A percentile compares a stretch with the other conserved stretches of the same genome.
Conservation (phyloP, 2,888 invertebrate species). For the Malthinus seriepunctatus region DNA sequence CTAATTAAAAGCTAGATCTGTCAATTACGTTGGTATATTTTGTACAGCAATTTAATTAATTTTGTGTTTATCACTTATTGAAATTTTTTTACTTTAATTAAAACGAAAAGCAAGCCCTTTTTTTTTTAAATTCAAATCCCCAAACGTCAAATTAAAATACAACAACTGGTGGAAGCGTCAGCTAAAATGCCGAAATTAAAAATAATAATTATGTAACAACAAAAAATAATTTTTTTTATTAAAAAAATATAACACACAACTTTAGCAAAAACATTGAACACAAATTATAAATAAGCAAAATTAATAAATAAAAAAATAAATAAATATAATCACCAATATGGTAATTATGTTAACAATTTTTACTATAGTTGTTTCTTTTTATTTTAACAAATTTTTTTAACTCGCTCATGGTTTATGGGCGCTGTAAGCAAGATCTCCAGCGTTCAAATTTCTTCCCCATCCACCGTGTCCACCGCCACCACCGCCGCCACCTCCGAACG, state of each 20-base stretch:
- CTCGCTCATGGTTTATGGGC: conserved; percentile 58
- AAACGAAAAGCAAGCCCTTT: no score
- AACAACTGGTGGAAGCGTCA: no score
- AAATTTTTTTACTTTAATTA: no score
- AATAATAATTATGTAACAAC: no score
- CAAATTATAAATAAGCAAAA: conserved; percentile 18
- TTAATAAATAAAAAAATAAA: conserved; percentile 40
- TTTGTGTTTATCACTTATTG: not conserved
- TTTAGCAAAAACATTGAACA: conserved; percentile 9
- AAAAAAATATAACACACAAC: conserved; percentile 9
- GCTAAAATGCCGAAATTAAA: no score
- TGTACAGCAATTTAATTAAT: not conserved
- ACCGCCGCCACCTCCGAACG: conserved; percentile 44
- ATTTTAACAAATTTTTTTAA: not conserved
- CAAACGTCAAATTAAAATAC: no score
- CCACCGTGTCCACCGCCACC: conserved; percentile 56
- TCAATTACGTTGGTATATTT: not conserved
- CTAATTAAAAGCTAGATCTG: no score
- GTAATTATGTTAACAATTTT: conserved; percentile 29
- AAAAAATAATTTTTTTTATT: not conserved
- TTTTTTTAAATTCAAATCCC: no score
- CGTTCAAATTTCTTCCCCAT: conserved; percentile 62
- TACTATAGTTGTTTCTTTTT: not conserved
- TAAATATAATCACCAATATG: conserved; percentile 47
- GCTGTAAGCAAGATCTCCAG: conserved; percentile 64